Conservation (phyloP, 2,888 invertebrate species). For the Siphonodentalium dalli region DNA sequence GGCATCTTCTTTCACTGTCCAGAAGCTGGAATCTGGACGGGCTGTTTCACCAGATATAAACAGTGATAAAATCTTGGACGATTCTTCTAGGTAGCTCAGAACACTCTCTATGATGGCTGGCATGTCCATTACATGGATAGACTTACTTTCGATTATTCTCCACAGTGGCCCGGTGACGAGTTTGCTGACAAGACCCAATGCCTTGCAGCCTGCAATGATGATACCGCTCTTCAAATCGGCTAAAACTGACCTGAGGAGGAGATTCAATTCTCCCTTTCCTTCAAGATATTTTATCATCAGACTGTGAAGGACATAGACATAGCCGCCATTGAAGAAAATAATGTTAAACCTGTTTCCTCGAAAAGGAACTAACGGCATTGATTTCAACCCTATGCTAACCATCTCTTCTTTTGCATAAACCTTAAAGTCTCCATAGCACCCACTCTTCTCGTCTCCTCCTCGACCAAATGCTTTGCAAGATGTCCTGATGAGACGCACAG, state of each 20-base stretch:
- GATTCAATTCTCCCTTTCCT: constrained; percentile 1
- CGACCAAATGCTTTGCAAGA: too few species aligned
- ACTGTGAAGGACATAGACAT: constrained; percentile 18
- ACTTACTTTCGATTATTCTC: not conserved
- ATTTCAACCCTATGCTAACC: constrained; percentile 7
- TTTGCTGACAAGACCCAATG: not conserved
- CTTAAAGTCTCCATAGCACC: constrained; percentile 18
- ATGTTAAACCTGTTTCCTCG: constrained; percentile 27
- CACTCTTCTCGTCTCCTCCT: constrained; percentile 25
- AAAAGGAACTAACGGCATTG: constrained; percentile 15
- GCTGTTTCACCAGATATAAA: too few species aligned
- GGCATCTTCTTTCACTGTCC: too few species aligned
- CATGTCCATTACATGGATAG: too few species aligned
- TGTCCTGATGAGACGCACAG: too few species aligned
- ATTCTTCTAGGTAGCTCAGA: too few species aligned
- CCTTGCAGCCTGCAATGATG: constrained; percentile 6
- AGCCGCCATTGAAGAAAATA: constrained; percentile 26
- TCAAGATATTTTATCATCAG: constrained; percentile 14
- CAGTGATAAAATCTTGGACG: too few species aligned
- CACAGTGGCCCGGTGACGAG: constrained; percentile 1
- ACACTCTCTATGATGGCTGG: too few species aligned
- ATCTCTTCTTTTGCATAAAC: constrained; percentile 16
- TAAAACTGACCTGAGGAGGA: not conserved
- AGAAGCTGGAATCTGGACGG: too few species aligned
- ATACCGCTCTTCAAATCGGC: not conserved